Evolutionary conservation across 2,888 invertebrate species (phyloP).

Genomic region (Coenonympha glycerion): DNA sequence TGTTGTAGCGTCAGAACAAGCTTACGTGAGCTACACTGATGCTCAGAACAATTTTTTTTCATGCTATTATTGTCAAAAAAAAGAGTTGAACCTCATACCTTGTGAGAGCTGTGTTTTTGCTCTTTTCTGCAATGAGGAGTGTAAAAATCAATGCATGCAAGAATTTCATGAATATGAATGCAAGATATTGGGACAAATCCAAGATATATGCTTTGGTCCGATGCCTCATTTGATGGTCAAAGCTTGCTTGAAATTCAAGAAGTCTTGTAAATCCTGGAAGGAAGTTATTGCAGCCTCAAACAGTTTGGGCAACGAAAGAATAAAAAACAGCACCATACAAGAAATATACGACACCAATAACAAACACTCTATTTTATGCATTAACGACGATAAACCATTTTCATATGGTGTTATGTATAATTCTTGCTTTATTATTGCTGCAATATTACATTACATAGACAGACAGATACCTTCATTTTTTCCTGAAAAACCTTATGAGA

Average conservation of each 20-base stretch:
- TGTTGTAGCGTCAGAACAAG: slow-evolving; percentile 32
- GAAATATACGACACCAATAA: slow-evolving; percentile 28
- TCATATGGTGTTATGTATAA: slow-evolving; percentile 31
- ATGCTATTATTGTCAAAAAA: slow-evolving; percentile 36
- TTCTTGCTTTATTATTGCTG: slow-evolving; percentile 27
- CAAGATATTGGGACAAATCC: slow-evolving; percentile 27
- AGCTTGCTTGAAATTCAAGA: slow-evolving; percentile 31
- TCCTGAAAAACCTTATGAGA: slow-evolving; percentile 22
- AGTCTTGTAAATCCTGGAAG: slow-evolving; percentile 27
- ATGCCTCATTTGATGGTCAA: slow-evolving; percentile 23
- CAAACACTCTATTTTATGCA: slow-evolving; percentile 28
- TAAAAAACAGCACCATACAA: slow-evolving; percentile 22
- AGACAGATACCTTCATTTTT: slow-evolving; percentile 24
- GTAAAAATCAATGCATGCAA: slow-evolving; percentile 25
- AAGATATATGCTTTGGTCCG: slow-evolving; percentile 6
- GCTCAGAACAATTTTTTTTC: slow-evolving; percentile 6
- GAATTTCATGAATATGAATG: slow-evolving; percentile 36
- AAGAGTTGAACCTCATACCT: slow-evolving; percentile 32
- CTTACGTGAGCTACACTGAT: slow-evolving; percentile 28
- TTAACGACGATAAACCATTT: slow-evolving; percentile 27
- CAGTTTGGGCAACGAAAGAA: slow-evolving; percentile 23
- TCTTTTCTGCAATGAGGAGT: slow-evolving; percentile 33
- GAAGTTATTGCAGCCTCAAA: slow-evolving; percentile 28
- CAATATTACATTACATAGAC: slow-evolving; percentile 28
- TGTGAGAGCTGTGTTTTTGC: slow-evolving; percentile 33